phyloP scores from a whole-genome alignment of 2,113 vertebrate genomes.

The Tenebrosternarchus preto region DNA sequence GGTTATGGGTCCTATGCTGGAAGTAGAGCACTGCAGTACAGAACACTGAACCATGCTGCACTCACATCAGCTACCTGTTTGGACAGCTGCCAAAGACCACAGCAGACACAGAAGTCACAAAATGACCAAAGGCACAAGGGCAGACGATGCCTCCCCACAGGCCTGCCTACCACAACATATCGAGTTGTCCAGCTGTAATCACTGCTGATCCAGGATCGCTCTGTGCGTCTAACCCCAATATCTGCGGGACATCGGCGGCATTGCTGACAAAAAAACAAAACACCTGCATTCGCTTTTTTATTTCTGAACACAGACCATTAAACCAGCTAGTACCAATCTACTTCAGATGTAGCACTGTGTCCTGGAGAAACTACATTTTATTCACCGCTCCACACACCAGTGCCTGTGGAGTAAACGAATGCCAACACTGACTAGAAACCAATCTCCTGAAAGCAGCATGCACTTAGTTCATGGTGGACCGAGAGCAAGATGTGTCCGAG shows the following conservation, averaged over 20 bases:
- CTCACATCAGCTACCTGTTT: conserved; percentile 25
- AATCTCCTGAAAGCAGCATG: too few species aligned
- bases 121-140: conserved; percentile 20
- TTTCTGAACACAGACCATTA: neutral
- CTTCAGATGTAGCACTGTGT: too few species aligned
- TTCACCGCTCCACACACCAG: too few species aligned
- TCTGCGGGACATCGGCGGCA: neutral
- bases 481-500: neutral
- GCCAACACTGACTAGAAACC: too few species aligned
- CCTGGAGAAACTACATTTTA: too few species aligned
- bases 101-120: neutral
- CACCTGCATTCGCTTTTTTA: neutral
- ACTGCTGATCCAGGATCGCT: neutral
- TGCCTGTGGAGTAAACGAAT: too few species aligned
- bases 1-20: neutral
- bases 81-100: conserved; percentile 1
- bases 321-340: too few species aligned
- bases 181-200: neutral
- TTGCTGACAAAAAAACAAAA: neutral
- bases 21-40: neutral
- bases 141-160: conserved; percentile 34
- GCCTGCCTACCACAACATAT: neutral
- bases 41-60: neutral
- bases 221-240: neutral
- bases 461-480: too few species aligned